These are phyloP conservation scores for Stegodyphus mimosarum DNA, from an alignment of 1,140 invertebrate genomes.

Conservation along the genomic window DNA sequence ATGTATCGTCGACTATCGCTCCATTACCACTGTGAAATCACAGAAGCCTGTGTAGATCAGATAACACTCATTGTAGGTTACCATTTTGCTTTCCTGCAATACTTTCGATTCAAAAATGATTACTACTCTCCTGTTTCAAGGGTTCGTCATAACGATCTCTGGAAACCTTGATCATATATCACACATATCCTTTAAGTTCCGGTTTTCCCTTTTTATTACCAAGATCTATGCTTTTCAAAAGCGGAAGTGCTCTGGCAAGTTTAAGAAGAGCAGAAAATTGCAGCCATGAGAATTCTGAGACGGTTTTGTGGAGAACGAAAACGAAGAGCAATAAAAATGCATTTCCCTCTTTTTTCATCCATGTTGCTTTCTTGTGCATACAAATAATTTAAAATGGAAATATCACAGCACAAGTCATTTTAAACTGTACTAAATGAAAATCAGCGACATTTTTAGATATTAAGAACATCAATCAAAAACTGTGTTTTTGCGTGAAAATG, in stretches of 20 bases:
- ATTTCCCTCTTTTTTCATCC: neutral
- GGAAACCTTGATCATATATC: conserved; percentile 14
- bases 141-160: conserved; percentile 8
- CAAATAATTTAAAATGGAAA: neutral
- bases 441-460: neutral
- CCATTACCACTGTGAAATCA: conserved; percentile 21
- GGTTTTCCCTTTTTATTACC: conserved; percentile 19
- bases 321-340: neutral
- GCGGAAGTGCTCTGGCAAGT: conserved; percentile 11
- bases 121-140: conserved; percentile 19
- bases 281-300: neutral
- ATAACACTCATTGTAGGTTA: conserved; percentile 25
- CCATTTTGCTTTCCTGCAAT: conserved; percentile 7
- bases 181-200: conserved; percentile 1
- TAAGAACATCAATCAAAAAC: neutral
- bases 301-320: neutral
- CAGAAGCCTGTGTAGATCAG: conserved; percentile 33
- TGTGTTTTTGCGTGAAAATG: too few species aligned
- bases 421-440: neutral
- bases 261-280: conserved; percentile 7
- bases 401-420: neutral
- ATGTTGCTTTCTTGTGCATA: neutral
- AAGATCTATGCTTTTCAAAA: conserved; percentile 16
- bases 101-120: conserved; percentile 44
- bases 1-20: conserved; percentile 3